Conservation (phyloP, 2,888 invertebrate genomes). For the Itoplectis maculator region DNA sequence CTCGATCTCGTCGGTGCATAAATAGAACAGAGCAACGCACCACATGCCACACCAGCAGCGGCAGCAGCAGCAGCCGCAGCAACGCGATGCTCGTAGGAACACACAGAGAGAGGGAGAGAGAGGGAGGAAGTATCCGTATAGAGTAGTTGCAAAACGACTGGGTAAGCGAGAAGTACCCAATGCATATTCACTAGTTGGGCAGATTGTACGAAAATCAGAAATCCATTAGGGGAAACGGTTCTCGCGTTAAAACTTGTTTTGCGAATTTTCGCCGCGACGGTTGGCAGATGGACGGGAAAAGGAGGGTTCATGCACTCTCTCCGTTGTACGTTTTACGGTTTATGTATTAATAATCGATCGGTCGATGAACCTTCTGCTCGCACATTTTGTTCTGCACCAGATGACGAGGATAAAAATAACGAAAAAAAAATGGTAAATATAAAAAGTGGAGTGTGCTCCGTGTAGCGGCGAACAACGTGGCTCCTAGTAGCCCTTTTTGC, state of each 20-base stretch:
- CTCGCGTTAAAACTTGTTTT: constrained; percentile 57
- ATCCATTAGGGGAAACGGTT: constrained; percentile 75
- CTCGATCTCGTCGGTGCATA: constrained; percentile 50
- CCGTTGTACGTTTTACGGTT: constrained; percentile 38
- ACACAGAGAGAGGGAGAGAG: neutral
- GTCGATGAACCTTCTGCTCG: constrained; percentile 60
- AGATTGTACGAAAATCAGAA: constrained; percentile 72
- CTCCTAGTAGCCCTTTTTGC: constrained; percentile 48
- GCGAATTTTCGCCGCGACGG: constrained; percentile 22
- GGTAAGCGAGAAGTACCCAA: constrained; percentile 22
- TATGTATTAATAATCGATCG: constrained; percentile 65
- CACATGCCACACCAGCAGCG: constrained; percentile 39
- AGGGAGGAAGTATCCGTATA: too few species aligned
- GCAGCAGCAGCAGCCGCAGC: constrained; percentile 1
- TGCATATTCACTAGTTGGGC: constrained; percentile 44
- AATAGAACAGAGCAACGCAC: constrained; percentile 53
- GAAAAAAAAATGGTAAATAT: constrained; percentile 21
- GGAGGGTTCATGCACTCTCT: constrained; percentile 48
- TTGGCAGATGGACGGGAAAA: too few species aligned
- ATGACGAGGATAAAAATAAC: constrained; percentile 42
- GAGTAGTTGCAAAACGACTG: constrained; percentile 20
- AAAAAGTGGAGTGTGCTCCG: constrained; percentile 15
- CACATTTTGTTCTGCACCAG: constrained; percentile 50
- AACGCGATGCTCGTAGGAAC: constrained; percentile 4
- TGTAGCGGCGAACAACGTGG: constrained; percentile 6